Percentiles rank a stretch among this genome's conserved stretches.
Evolutionary conservation across 2,113 vertebrate genomes (phyloP).

Genomic region (Callospermophilus lateralis): DNA sequence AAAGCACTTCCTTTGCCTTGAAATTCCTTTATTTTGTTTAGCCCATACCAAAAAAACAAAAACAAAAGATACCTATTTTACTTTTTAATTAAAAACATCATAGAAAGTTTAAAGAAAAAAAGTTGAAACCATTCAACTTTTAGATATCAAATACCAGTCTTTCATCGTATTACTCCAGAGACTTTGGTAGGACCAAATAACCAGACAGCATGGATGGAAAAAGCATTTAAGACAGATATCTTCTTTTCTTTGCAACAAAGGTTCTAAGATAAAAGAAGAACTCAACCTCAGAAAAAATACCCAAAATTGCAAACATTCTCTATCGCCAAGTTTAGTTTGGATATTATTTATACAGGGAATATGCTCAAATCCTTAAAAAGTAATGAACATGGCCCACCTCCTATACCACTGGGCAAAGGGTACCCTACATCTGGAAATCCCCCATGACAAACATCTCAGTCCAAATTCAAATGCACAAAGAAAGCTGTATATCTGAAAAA

Average conservation of each 20-base stretch:
- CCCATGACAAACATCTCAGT: not conserved
- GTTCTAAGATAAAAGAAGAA: not conserved
- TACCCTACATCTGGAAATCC: not conserved
- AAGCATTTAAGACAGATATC: rapidly evolving
- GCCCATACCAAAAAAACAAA: no score
- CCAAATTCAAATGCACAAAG: not conserved
- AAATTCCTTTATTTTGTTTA: not conserved
- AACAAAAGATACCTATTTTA: not conserved
- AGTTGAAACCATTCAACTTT: not conserved
- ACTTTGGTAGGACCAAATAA: not conserved
- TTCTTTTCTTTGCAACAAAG: not conserved
- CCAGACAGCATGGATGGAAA: no score
- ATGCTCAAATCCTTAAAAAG: not conserved
- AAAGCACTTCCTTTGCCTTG: rapidly evolving
- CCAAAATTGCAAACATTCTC: rapidly evolving
- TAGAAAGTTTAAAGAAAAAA: constrained; percentile 20
- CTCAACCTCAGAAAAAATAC: not conserved
- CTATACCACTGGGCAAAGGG: rapidly evolving
- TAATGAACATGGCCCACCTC: rapidly evolving
- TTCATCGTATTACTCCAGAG: not conserved
- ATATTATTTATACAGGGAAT: rapidly evolving
- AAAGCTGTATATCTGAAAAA: not conserved
- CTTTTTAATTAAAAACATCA: not conserved
- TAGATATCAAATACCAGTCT: not conserved
- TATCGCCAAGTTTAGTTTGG: no score